Base-by-base conservation (phyloP, 2,888 invertebrate genomes). In the Gastracanthus pulcherrimus region DNA sequence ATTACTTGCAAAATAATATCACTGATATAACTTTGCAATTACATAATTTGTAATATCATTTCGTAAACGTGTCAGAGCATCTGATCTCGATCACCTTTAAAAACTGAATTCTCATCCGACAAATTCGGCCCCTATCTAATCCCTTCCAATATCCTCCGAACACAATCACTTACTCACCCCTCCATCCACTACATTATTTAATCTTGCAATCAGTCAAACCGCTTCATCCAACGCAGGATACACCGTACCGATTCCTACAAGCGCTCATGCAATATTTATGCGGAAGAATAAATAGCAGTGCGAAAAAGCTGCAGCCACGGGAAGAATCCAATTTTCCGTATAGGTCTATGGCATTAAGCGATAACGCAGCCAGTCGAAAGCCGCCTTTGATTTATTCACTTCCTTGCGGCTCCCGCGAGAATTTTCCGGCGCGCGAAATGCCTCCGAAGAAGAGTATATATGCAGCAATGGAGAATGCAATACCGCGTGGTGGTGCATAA, bases 331-430 rank as follows among this genome's bases (percentile, higher is more conserved):
- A 75, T 80, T 80, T 74, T 62, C 19, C 31, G 38, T 23, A 41
- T 55, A 55, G 55, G 23, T 55, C 23, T 11, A 11, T 16, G 51
- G 45, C 55, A 76, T 80, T 80, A 76, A 75, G 55, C 67, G 69
- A 58, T 60, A 45, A 51, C 60, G 75, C 80, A 23, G 36, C 26
- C 29, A 58, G 23, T 23, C n/a, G 5, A 31, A 5, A 34, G 74
- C 38, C 48, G 45, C 29, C 71, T 80, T 80, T 80, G 75, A 80
- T 80, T 70, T 75, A 76, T 71, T 76, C 71, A 76, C 36, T n/a
- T n/a, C n/a, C n/a, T n/a, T n/a, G n/a, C n/a, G n/a, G n/a, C n/a
- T 80, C 69, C 62, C 60, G 51, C 60, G 55, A 64, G 48, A 45
- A 58, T 58, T 41, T 34, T 23, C 41, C 36, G 36, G 36, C 13